Evolutionary conservation across 2,888 invertebrate genomes (phyloP), one percentile per base, ranked within the genome.

Genomic region (Callosobruchus maculatus): DNA sequence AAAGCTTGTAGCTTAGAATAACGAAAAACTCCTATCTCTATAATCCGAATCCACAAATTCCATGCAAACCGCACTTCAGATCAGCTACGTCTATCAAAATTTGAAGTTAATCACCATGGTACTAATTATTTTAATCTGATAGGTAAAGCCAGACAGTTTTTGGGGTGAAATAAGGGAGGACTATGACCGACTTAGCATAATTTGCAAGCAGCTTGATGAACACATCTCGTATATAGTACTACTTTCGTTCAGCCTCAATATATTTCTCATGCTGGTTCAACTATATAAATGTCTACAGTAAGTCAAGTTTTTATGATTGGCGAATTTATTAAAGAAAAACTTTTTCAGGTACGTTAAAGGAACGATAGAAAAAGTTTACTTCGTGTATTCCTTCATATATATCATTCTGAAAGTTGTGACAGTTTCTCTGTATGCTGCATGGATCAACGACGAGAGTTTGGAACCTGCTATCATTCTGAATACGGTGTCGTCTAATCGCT

Each of bases 401-500:
- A 70, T 85, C 70, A 80, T 85, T 70, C 73, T 81, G 22, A 80
- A 84, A 70, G 83, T 84, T 0, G 77, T 81, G 21, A 80, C 77
- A 49, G 83, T 86, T 0, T 84, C 83, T 31, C 74, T 85, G 2
- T 84, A 81, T 78, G 85, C 83, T 13, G 84, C 85, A 20, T 80
- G 80, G 78, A 82, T 86, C 22, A 81, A 86, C 73, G 85, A 86
- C 68, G 85, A 84, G 77, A 85, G 85, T 72, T 79, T 77, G 69
- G 82, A 82, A 74, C 83, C 85, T 4, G 75, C 82, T 20, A 75
- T 77, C 20, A 88, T 91, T 0, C 81, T 93, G n/a, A 92, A 92
- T 81, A 90, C 91, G 67, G 91, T 92, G 0, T 90, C 92, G 0
- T 90, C 90, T 0, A 88, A 89, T 0, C 89, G 90, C 9, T 93